Conservation (phyloP, 2,113 vertebrate species). For the Planiliza haematocheilus region DNA sequence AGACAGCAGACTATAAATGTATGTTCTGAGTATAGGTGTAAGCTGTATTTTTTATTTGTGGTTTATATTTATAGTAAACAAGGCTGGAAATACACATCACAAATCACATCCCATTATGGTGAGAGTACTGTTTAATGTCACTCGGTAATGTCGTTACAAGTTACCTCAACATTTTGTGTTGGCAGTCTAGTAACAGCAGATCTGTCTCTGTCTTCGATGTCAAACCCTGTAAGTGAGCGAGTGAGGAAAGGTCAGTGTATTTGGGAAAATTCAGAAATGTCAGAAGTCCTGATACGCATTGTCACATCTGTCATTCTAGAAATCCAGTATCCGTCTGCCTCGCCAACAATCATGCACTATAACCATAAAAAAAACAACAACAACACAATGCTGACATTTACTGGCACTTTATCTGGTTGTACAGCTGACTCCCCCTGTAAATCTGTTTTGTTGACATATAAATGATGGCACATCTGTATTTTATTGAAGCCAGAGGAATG, state of each 20-base stretch:
- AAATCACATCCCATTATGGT: too few species aligned
- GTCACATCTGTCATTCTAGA: conserved; percentile 8
- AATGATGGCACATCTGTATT: neutral
- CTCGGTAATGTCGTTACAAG: neutral
- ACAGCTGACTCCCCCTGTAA: neutral
- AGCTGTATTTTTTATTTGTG: conserved; percentile 18
- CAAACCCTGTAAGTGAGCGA: neutral
- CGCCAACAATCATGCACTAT: neutral
- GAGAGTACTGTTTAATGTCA: too few species aligned
- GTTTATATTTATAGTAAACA: conserved; percentile 7
- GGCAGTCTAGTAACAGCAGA: neutral
- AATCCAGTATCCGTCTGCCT: conserved; percentile 11
- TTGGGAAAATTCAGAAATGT: conserved; percentile 18
- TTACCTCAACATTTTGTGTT: neutral
- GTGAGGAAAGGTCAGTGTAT: conserved; percentile 41
- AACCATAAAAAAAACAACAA: neutral
- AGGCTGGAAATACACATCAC: conserved; percentile 8
- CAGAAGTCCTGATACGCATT: conserved; percentile 11
- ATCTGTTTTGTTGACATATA: neutral
- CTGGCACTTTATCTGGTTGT: neutral
- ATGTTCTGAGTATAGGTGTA: neutral
- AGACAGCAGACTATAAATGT: neutral
- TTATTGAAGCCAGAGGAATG: too few species aligned
- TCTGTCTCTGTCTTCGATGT: conserved; percentile 5
- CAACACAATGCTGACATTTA: neutral